Evolutionary conservation across 53 echinoderm and acorn worm genomes (phyloP).

Genomic region (Astropecten irregularis): DNA sequence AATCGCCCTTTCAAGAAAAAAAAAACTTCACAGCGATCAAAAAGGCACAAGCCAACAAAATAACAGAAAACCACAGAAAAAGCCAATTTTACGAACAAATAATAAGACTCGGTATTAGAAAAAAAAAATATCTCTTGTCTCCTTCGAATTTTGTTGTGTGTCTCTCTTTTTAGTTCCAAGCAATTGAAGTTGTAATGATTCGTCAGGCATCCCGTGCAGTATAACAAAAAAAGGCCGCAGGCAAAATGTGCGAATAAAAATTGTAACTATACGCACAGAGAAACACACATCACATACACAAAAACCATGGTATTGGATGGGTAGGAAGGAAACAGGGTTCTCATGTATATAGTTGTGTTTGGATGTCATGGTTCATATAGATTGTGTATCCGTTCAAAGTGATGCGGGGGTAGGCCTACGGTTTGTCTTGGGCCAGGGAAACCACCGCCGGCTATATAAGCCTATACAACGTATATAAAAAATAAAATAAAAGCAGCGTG

Average conservation of each 20-base stretch:
- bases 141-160: background rate
- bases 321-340: background rate
- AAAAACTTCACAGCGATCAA: constrained; percentile 11
- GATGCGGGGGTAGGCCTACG: too few species aligned
- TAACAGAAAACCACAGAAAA: background rate
- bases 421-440: too few species aligned
- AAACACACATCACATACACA: background rate
- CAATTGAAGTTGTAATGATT: too few species aligned
- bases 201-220: too few species aligned
- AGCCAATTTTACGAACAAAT: constrained; percentile 27
- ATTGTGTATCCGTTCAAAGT: too few species aligned
- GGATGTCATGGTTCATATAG: too few species aligned
- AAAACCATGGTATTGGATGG: background rate
- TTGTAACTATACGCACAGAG: constrained; percentile 45
- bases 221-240: background rate
- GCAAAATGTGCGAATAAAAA: constrained; percentile 42
- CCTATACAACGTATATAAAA: too few species aligned
- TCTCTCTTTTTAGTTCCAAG: background rate
- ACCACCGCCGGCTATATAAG: too few species aligned
- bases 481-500: too few species aligned
- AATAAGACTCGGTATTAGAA: background rate
- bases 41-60: constrained; percentile 18
- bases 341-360: too few species aligned
- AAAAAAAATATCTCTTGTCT: background rate
- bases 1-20: constrained; percentile 18